Evolutionary conservation across 2,113 vertebrate genomes (phyloP), one percentile per base, ranked within the genome.

Genomic region (Gracilinanus agilis): DNA sequence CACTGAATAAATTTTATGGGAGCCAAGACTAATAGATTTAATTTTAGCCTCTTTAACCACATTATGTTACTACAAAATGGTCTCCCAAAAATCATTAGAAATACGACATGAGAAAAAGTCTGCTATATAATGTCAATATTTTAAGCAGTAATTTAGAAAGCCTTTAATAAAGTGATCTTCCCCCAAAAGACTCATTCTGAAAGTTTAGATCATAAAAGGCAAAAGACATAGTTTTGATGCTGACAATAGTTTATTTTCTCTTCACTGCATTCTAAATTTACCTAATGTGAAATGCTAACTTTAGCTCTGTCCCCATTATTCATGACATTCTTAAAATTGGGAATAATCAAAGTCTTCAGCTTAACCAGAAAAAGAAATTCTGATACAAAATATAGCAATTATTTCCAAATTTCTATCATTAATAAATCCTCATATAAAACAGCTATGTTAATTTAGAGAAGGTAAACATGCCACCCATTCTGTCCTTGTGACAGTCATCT

Each of bases 1-100:
- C 95, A 98, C 89, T 89, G 96, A 97, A 88, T 96, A 98, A 97
- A 96, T 94, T 97, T 97, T 96, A 95, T 0, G 92, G 96, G 97
- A 98, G 92, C 97, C 53, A 49, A 96, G 97, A 96, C 97, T 98
- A 98, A 97, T 90, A 95, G 96, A 98, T 97, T 98, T 97, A 96
- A 97, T 97, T 94, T 97, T 96, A 97, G 95, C 58, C 94, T 94
- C 96, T 95, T 96, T 95, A 97, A 90, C 92, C 96, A 97, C 90
- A 89, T 0, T 24, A 97, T 96, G 93, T 98, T 95, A 95, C 94
- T 97, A 96, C 97, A 97, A 98, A 98, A 96, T 83, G 96, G 96
- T 94, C 95, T 98, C 97, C 98, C 98, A 98, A 49, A 53, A 98
- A 98, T 61, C 93, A 96, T 91, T 96, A 96, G 53, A 95, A 97